A percentile compares a stretch with the other conserved stretches of the same genome.
Conservation (phyloP, 1,140 invertebrate genomes). For the Drosophila bipectinata region DNA sequence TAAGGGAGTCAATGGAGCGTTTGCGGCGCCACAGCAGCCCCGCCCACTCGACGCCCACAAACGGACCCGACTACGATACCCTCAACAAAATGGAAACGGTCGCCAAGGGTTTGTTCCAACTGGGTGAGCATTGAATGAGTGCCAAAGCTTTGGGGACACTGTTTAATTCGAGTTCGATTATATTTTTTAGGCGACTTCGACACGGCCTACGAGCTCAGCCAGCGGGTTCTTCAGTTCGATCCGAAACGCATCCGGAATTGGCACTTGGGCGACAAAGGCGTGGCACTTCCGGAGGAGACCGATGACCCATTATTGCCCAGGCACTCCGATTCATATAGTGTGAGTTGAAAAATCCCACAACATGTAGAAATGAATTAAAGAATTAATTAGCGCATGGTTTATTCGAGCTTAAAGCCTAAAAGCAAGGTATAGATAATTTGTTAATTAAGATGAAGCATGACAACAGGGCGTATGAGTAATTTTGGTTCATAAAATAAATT, state of each 20-base stretch:
- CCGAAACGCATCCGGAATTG: constrained; percentile 92
- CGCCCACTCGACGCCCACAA: constrained; percentile 83
- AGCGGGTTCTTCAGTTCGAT: constrained; percentile 92
- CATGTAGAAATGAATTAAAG: no score
- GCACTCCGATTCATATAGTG: constrained; percentile 56
- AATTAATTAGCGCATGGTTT: background rate
- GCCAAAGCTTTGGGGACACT: constrained; percentile 82
- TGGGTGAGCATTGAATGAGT: constrained; percentile 89
- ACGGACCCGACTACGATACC: constrained; percentile 88
- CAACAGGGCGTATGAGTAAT: no score
- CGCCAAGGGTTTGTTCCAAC: constrained; percentile 73
- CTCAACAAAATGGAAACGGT: constrained; percentile 74
- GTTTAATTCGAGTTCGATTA: constrained; percentile 12
- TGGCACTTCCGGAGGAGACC: constrained; percentile 6
- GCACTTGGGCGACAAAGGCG: constrained; percentile 88
- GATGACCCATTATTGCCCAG: constrained; percentile 21
- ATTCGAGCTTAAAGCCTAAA: background rate
- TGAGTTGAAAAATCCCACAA: constrained; percentile 22
- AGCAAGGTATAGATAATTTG: background rate
- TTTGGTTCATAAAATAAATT: no score
- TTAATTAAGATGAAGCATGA: no score
- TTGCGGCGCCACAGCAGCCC: constrained; percentile 73
- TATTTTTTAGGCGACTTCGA: constrained; percentile 89
- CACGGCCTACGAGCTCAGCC: constrained; percentile 93
- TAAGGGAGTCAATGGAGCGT: constrained; percentile 93